phyloP scores from a whole-genome alignment of 2,113 vertebrate genomes.

The Prietella phreatophila region DNA sequence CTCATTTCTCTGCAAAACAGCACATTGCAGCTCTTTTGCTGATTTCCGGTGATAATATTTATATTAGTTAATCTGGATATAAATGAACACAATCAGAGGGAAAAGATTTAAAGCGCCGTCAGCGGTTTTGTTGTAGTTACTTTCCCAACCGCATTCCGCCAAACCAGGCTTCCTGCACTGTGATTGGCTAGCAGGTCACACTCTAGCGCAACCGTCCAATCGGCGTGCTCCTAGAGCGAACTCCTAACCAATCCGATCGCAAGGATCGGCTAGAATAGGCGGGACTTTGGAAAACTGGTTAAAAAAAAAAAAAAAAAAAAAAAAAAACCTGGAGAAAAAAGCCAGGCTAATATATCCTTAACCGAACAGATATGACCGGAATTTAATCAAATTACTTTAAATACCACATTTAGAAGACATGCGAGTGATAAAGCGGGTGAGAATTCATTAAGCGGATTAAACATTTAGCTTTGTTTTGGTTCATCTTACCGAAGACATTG shows the following conservation, averaged over 20 bases:
- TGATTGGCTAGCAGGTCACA: background rate
- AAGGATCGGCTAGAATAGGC: background rate
- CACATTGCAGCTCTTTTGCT: rapidly evolving
- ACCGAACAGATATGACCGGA: background rate
- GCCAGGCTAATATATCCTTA: too few species aligned
- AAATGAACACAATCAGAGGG: background rate
- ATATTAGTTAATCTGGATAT: too few species aligned
- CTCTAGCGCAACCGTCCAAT: background rate
- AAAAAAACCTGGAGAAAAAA: too few species aligned
- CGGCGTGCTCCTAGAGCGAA: background rate
- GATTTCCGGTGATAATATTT: background rate
- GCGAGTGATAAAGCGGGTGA: background rate
- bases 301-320: too few species aligned
- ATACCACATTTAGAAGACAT: background rate
- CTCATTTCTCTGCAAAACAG: background rate
- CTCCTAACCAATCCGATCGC: background rate
- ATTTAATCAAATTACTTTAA: background rate
- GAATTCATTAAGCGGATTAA: background rate
- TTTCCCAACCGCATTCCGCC: constrained; percentile 11
- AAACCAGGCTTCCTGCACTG: background rate
- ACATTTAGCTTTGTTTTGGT: background rate
- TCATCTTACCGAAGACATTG: background rate
- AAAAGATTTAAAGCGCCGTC: background rate
- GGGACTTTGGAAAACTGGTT: background rate
- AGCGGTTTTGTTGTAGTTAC: background rate